Evolutionary conservation across 2,113 vertebrate species (phyloP).

Genomic region (Percopsis transmontana): DNA sequence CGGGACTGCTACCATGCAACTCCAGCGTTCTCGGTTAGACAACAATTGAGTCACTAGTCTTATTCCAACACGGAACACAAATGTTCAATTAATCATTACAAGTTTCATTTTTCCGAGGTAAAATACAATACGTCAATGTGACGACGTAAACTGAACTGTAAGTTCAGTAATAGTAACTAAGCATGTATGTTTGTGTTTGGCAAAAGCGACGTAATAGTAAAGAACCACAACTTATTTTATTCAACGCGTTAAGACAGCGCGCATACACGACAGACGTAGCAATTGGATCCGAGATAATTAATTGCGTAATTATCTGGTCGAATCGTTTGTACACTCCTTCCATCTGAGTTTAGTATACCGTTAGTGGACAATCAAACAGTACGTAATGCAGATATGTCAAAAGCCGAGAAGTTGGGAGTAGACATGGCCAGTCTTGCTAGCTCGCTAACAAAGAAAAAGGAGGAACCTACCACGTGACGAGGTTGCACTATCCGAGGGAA

Average conservation of each 20-base stretch:
- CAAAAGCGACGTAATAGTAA: neutral
- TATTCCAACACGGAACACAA: conserved; percentile 19
- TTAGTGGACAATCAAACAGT: neutral
- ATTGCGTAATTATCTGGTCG: conserved; percentile 22
- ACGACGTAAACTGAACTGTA: neutral
- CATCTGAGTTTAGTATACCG: too few relatives aligned
- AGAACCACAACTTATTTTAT: conserved; percentile 47
- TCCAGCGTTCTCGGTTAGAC: conserved; percentile 15
- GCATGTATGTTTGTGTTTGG: too few relatives aligned
- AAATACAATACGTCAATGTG: neutral
- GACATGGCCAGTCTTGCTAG: conserved; percentile 60
- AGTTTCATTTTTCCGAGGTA: neutral
- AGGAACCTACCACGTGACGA: conserved; percentile 96
- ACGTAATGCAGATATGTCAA: conserved; percentile 33
- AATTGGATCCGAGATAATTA: conserved; percentile 53
- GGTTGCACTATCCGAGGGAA: conserved; percentile 89
- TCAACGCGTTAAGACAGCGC: conserved; percentile 27
- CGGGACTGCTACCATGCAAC: neutral
- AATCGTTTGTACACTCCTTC: neutral
- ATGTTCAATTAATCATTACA: conserved; percentile 27
- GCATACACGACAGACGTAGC: conserved; percentile 41
- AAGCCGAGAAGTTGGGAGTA: conserved; percentile 64
- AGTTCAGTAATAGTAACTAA: neutral
- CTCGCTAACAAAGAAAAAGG: conserved; percentile 90
- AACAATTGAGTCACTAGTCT: conserved; percentile 24